Evolutionary conservation across 2,113 vertebrate species (phyloP).

Genomic region (Catharus bicknelli): DNA sequence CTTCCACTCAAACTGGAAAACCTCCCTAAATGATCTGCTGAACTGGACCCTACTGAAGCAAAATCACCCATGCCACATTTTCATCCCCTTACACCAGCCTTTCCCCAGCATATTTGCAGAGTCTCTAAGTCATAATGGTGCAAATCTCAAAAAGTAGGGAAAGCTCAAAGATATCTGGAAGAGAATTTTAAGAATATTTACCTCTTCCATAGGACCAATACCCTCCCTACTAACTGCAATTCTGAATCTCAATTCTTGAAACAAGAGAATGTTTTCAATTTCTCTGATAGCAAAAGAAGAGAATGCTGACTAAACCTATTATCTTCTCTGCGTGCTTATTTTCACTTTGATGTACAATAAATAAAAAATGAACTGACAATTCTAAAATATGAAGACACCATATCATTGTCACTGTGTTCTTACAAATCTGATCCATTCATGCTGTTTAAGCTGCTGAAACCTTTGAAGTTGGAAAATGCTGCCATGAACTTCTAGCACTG

Average conservation of each 20-base stretch:
- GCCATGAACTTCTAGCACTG: constrained; percentile 55
- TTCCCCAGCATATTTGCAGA: neutral
- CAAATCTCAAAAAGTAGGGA: neutral
- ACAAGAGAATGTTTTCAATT: constrained; percentile 12
- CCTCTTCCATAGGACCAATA: neutral
- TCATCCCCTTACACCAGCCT: neutral
- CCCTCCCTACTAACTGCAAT: neutral
- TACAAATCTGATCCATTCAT: constrained; percentile 60
- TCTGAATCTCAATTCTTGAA: neutral
- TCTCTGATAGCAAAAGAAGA: constrained; percentile 9
- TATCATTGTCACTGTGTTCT: constrained; percentile 52
- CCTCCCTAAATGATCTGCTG: neutral
- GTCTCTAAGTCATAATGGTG: neutral
- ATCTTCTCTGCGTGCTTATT: constrained; percentile 39
- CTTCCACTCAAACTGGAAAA: neutral
- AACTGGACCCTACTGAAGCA: neutral
- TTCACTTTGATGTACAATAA: constrained; percentile 70
- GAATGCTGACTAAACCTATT: constrained; percentile 47
- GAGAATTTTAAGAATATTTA: neutral
- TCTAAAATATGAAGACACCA: constrained; percentile 66
- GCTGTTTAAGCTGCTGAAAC: constrained; percentile 39
- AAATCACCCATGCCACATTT: neutral
- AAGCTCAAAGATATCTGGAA: neutral
- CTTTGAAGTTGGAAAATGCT: constrained; percentile 75
- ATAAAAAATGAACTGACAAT: constrained; percentile 67